Evolutionary conservation across 2,113 vertebrate species (phyloP), one percentile per base, ranked within the genome.

Genomic region (Riparia riparia): DNA sequence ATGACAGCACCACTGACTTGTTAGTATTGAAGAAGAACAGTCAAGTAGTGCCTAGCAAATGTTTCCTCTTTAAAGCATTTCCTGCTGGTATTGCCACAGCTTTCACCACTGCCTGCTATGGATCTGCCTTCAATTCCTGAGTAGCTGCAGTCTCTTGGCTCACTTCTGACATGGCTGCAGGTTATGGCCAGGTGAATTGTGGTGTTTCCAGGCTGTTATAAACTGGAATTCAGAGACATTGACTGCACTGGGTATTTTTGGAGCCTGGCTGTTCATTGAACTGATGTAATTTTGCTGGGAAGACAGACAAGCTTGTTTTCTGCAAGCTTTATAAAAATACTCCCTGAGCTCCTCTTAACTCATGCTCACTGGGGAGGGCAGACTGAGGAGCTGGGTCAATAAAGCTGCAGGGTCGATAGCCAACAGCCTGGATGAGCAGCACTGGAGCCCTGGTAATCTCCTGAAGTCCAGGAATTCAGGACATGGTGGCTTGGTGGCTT

Each of bases 61-160:
- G 12, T 84, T 90, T 97, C 82, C 86, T 86, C 60, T 91, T 64
- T 65, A 68, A 53, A 69, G 85, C 64, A 54, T 87, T 94, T 91
- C 82, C 60, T 53, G 37, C 58, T 77, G 37, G 15, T 71, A 14
- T 83, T 32, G 68, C 80, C 80, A 49, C 80, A 82, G 87, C 68
- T 89, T 81, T 90, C 24, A 21, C 53, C 29, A 1, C 78, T 47
- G 49, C 21, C 28, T 44, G 4, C 57, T 29, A 1, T 28, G 14
- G 29, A 21, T 45, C 54, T 78, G 57, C 14, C 73, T 74, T 85
- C 54, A 9, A 1, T 65, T 80, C 68, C 24, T 2, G 0, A 25
- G 8, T 4, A 57, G 76, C 70, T 76, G 49, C 51, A 63, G 37
- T 76, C 41, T 32, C 56, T 57, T 17, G 45, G 70, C 53, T 94